A percentile compares a stretch with the other conserved stretches of the same genome.
These are phyloP conservation scores for Zonotrichia albicollis DNA, from an alignment of 2,797 vertebrate species.

Conservation along the genomic window DNA sequence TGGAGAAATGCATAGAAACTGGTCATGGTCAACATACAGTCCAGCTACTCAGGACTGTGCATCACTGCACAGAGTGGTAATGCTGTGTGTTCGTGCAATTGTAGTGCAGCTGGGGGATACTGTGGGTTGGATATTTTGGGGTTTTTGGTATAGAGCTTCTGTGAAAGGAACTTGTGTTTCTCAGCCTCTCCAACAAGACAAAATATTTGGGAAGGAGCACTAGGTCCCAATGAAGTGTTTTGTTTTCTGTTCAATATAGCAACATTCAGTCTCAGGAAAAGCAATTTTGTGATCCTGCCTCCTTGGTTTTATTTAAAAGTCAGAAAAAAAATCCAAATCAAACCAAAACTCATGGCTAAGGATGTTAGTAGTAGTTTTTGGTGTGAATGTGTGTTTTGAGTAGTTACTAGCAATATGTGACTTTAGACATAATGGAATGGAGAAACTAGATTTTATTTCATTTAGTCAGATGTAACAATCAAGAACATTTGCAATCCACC, in stretches of 20 bases:
- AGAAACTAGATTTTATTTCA: constrained; percentile 28
- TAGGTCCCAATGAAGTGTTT: background rate
- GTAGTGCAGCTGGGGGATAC: background rate
- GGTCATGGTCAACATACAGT: background rate
- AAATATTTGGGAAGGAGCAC: background rate
- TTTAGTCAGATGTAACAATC: constrained; percentile 19
- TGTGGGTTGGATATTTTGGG: background rate
- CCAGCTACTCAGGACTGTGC: background rate
- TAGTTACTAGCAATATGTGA: background rate
- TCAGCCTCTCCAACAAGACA: background rate
- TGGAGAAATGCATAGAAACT: background rate
- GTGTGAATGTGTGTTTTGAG: background rate
- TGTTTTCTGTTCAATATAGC: background rate
- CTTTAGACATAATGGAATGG: constrained; percentile 15
- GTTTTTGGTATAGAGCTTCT: background rate
- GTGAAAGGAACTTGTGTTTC: background rate
- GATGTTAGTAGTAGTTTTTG: background rate
- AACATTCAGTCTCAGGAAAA: background rate
- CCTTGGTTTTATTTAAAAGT: background rate
- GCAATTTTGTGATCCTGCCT: background rate
- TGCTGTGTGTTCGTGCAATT: no score
- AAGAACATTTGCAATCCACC: background rate
- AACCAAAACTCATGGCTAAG: background rate
- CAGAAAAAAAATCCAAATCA: background rate
- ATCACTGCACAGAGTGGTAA: fast-evolving